A percentile compares a stretch with the other conserved stretches of the same genome.
Conservation (phyloP, 35 echinoderm and acorn worm genomes). For the Apostichopus parvimensis region DNA sequence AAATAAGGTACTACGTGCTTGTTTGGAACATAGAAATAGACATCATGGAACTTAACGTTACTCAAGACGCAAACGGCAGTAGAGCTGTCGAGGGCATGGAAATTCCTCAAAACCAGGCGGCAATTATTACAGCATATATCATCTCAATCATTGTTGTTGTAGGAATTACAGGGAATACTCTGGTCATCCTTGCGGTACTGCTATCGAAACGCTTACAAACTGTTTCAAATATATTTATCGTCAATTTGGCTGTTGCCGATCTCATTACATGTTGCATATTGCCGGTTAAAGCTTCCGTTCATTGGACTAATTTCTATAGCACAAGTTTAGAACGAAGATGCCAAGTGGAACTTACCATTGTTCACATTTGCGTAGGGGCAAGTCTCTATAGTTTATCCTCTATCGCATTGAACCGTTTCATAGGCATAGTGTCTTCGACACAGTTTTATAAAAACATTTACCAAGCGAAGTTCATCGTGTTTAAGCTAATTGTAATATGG, state of each 20-base stretch:
- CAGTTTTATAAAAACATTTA: background rate
- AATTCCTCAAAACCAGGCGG: background rate
- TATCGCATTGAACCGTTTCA: background rate
- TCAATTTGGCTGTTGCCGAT: constrained; percentile 16
- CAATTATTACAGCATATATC: background rate
- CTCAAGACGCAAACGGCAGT: background rate
- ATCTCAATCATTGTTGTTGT: background rate
- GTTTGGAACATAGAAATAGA: too few species aligned
- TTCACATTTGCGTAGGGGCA: background rate
- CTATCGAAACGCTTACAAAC: constrained; percentile 6
- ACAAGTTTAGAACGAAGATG: background rate
- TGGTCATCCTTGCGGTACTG: background rate
- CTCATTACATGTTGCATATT: background rate
- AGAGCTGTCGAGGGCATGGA: background rate
- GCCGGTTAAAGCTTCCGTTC: background rate
- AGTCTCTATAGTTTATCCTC: background rate
- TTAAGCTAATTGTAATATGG: background rate
- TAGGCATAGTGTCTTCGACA: background rate
- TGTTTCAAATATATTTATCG: background rate
- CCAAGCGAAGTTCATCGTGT: background rate
- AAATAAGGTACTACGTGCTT: too few species aligned
- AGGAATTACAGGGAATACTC: background rate
- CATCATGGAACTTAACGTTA: too few species aligned
- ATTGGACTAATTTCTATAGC: background rate
- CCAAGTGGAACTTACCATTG: background rate